phyloP scores from a whole-genome alignment of 2,888 invertebrate genomes.

The Ariolimax columbianus region DNA sequence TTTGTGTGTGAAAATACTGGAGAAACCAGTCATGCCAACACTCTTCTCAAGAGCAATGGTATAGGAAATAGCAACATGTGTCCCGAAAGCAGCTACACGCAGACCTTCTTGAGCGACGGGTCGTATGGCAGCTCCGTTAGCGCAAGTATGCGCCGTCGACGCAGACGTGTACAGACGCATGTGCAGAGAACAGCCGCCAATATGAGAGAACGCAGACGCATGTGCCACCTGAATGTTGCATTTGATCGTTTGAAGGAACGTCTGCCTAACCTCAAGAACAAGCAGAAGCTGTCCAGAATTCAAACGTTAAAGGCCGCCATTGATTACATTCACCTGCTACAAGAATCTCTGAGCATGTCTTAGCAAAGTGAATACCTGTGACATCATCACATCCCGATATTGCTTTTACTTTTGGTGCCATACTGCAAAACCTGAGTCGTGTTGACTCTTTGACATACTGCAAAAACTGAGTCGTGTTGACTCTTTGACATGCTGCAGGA shows the following conservation, averaged over 20 bases:
- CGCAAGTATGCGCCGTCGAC: slow-evolving; percentile 19
- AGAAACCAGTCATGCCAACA: not conserved
- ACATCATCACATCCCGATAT: no score
- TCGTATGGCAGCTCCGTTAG: not conserved
- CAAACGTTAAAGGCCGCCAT: slow-evolving; percentile 94
- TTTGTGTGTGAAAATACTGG: not conserved
- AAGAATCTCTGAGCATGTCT: slow-evolving; percentile 23
- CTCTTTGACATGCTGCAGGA: no score
- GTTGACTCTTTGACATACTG: no score
- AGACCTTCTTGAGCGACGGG: slow-evolving; percentile 17
- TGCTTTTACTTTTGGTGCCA: no score
- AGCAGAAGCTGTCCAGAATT: slow-evolving; percentile 90
- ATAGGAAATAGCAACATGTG: slow-evolving; percentile 14
- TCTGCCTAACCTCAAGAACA: slow-evolving; percentile 91
- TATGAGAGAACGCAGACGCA: slow-evolving; percentile 91
- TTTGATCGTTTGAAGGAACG: slow-evolving; percentile 94
- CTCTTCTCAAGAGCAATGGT: not conserved
- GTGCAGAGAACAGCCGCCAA: slow-evolving; percentile 93
- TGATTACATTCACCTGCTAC: slow-evolving; percentile 81
- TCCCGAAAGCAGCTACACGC: not conserved
- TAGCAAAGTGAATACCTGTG: no score
- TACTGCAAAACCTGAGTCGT: no score
- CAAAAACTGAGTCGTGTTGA: no score
- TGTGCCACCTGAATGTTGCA: slow-evolving; percentile 97
- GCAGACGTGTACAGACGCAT: slow-evolving; percentile 84